Conservation (phyloP, 2,113 vertebrate genomes). For the Haliaeetus leucogaster region DNA sequence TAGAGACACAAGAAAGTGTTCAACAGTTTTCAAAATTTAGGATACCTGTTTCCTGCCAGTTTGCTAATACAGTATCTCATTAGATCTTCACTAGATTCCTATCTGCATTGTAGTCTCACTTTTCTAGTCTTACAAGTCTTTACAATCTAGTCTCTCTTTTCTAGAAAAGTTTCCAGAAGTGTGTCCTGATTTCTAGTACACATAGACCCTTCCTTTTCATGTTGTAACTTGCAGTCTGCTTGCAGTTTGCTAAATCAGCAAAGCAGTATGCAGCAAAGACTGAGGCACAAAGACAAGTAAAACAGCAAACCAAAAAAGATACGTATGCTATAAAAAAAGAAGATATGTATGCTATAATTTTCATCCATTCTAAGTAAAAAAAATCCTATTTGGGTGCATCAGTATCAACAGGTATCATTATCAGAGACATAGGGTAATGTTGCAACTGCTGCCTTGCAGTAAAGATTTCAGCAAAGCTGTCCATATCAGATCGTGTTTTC, state of each 20-base stretch:
- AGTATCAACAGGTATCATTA: background rate
- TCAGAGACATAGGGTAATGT: background rate
- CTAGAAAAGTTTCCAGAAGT: background rate
- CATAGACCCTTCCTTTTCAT: background rate
- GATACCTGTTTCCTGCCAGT: background rate
- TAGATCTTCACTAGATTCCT: background rate
- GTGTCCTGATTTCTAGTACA: background rate
- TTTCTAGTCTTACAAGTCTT: background rate
- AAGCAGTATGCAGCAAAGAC: background rate
- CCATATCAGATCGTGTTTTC: background rate
- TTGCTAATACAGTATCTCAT: background rate
- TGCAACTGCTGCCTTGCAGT: background rate
- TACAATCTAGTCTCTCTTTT: background rate
- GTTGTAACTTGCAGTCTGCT: background rate
- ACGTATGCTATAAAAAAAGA: no score
- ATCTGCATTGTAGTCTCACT: background rate
- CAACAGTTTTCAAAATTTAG: background rate
- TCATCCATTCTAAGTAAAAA: background rate
- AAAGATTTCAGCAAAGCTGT: background rate
- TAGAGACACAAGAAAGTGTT: background rate
- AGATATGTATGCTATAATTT: no score
- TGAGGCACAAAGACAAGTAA: fast-evolving
- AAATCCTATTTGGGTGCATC: background rate
- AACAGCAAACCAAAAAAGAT: background rate
- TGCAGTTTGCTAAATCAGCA: background rate